Conservation (phyloP, 2,888 invertebrate species). For the Tetranychus piercei region DNA sequence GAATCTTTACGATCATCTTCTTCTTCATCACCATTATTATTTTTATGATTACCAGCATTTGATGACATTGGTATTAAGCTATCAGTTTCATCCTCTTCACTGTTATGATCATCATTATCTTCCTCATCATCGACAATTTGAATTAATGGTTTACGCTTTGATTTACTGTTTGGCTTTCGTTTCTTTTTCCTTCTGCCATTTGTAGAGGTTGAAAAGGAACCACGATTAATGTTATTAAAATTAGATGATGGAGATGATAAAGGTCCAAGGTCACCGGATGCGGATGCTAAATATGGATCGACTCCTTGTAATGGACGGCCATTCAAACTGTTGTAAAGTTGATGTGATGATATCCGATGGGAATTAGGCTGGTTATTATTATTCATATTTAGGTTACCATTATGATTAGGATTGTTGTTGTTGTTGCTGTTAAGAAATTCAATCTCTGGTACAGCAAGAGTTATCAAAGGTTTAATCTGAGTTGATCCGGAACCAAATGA, state of each 20-base stretch:
- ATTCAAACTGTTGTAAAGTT: neutral
- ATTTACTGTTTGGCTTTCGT: neutral
- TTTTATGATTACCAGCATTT: neutral
- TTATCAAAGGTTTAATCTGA: neutral
- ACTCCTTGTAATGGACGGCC: neutral
- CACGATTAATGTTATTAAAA: neutral
- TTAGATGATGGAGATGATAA: neutral
- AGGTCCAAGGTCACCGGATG: neutral
- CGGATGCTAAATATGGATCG: neutral
- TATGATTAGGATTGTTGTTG: neutral
- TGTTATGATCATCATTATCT: neutral
- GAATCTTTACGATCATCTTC: neutral
- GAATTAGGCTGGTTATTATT: neutral
- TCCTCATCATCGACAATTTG: conserved; percentile 8
- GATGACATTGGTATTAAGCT: neutral
- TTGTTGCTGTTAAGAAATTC: neutral
- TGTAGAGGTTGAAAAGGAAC: neutral
- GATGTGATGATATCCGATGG: neutral
- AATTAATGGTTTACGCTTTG: neutral
- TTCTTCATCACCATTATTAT: neutral
- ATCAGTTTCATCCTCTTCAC: neutral
- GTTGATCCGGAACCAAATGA: neutral
- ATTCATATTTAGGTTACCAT: neutral
- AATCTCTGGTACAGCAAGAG: neutral
- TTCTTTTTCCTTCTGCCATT: neutral